These are phyloP conservation scores for Capitulum mitella DNA, from an alignment of 2,888 invertebrate genomes.

Conservation along the genomic window DNA sequence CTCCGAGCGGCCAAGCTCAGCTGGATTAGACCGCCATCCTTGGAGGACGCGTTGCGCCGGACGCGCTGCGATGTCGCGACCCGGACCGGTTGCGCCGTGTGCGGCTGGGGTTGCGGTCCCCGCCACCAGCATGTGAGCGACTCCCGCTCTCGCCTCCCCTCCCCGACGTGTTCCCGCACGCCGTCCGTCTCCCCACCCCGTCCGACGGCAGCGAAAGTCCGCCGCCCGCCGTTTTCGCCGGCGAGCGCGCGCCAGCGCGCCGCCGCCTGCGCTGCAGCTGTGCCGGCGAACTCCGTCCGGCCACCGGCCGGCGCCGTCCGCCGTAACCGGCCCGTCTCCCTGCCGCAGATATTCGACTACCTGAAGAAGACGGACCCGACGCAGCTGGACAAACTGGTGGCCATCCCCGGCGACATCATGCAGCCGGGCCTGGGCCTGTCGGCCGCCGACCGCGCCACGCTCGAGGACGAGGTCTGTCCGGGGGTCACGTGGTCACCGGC, in stretches of 20 bases:
- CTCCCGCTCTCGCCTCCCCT: too few relatives aligned
- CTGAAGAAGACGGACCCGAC: constrained; percentile 55
- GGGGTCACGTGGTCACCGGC: constrained; percentile 40
- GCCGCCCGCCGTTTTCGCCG: not conserved
- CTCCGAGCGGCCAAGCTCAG: too few relatives aligned
- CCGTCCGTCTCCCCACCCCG: not conserved
- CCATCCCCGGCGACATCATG: constrained; percentile 73
- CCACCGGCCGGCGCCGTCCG: not conserved
- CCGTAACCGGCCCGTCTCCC: not conserved
- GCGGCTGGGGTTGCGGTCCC: too few relatives aligned
- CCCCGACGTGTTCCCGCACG: too few relatives aligned
- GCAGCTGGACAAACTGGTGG: constrained; percentile 58
- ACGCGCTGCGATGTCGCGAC: too few relatives aligned
- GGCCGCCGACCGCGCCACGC: constrained; percentile 47
- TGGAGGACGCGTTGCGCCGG: too few relatives aligned
- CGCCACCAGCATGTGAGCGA: too few relatives aligned
- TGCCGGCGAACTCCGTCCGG: not conserved
- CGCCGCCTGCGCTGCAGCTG: not conserved
- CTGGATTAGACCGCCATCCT: too few relatives aligned
- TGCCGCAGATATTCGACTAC: constrained; percentile 63
- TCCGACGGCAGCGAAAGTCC: not conserved
- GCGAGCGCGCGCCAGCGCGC: not conserved
- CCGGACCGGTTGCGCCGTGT: too few relatives aligned
- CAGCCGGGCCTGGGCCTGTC: constrained; percentile 65
- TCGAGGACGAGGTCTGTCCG: constrained; percentile 39